Conservation (phyloP, 23 tunicate species). For the Ciona savignyi region DNA sequence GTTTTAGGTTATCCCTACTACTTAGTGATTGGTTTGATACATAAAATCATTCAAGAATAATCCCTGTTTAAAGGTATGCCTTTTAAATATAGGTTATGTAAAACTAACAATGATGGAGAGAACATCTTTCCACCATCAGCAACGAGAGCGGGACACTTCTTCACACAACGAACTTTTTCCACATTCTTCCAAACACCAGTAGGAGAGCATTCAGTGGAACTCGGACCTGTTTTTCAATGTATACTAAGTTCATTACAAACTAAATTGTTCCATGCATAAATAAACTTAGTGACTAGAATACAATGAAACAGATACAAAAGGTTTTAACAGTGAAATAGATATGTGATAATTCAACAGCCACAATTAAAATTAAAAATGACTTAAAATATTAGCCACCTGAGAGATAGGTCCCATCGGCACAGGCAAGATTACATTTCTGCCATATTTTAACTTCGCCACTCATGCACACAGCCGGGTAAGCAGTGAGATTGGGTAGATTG, state of each 20-base stretch:
- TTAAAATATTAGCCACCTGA: neutral
- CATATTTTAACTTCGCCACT: conserved; percentile 24
- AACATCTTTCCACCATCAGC: neutral
- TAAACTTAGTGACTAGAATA: no score
- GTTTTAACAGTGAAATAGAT: no score
- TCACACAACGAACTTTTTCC: conserved; percentile 17
- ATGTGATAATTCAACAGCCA: no score
- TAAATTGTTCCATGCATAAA: no score
- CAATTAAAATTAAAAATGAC: no score
- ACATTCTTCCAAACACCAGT: conserved; percentile 51
- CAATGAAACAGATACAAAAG: no score
- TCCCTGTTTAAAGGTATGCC: no score
- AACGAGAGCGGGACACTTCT: conserved; percentile 27
- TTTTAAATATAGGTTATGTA: no score
- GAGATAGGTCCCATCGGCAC: conserved; percentile 2
- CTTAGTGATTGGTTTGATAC: no score
- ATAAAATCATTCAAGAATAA: no score
- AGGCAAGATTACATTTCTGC: conserved; percentile 39
- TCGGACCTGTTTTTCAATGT: neutral
- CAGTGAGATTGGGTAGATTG: neutral
- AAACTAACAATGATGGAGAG: conserved; percentile 2
- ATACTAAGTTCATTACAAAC: neutral
- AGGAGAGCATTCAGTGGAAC: conserved; percentile 40
- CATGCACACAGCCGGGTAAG: conserved; percentile 23
- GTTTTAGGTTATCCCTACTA: neutral